Evolutionary conservation across 2,888 invertebrate species (phyloP), one percentile per base, ranked within the genome.

Genomic region (Scelioninae gen. 1): DNA sequence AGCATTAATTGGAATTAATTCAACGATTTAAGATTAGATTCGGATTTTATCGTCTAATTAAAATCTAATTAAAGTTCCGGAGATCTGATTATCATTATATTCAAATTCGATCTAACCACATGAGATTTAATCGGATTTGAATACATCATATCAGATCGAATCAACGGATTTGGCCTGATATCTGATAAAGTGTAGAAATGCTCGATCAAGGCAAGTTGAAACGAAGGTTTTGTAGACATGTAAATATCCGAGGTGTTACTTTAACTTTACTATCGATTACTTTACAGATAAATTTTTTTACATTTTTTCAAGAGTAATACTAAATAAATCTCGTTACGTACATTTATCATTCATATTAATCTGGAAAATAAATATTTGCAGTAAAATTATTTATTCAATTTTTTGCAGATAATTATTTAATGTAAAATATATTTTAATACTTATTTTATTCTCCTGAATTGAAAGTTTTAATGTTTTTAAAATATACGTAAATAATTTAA

Each of bases 41-140:
- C 60, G 23, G 9, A 60, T 16, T 49, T 53, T 72, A 72, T 62
- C 60, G 15, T 15, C 15, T 38, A 51, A 29, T 62, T 60, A 62
- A 71, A 71, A 62, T 62, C 74, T 55, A 74, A 74, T 74, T 74
- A 63, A 74, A 74, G 63, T 53, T 72, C 40, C 51, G 51, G 60
- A 3, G 43, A 43, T 62, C 11, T 72, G 62, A 72, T 72, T 72
- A 72, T 62, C 62, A 53, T 53, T 62, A 72, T 51, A 72, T 72
- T 62, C 40, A 62, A 62, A 72, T 71, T 60, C 51, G 71, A 60
- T 47, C 58, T 34, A 58, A 69, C 58, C 58, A 32, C 60, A 23
- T 43, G 13, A 68, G 56, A 71, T 71, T 71, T 71, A 71, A 60
- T 71, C 51, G 15, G 60, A 58, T 71, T 40, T 60, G 58, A 47